Evolutionary conservation across 1,140 invertebrate genomes (phyloP).

Genomic region (Hetaerina americana): DNA sequence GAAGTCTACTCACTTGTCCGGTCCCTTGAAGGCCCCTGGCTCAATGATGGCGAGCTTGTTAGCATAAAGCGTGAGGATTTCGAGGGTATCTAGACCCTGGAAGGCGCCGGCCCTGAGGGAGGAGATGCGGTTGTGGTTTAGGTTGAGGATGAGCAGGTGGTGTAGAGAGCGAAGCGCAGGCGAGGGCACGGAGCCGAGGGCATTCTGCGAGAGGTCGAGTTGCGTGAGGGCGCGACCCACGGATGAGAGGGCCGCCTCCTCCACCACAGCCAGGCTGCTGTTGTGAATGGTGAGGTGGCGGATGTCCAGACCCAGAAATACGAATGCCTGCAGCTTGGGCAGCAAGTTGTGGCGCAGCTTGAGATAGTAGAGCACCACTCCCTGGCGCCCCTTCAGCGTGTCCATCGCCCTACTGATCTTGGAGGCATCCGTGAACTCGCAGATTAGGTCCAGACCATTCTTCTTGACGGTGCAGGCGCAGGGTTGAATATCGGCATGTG

Average conservation of each 20-base stretch:
- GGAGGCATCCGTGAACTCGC: slow-evolving; percentile 62
- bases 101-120: slow-evolving; percentile 65
- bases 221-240: slow-evolving; percentile 70
- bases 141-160: slow-evolving; percentile 69
- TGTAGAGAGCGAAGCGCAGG: slow-evolving; percentile 62
- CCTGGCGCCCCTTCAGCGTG: slow-evolving; percentile 52
- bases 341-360: slow-evolving; percentile 71
- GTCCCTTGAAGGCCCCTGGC: slow-evolving; percentile 63
- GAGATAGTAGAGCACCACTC: slow-evolving; percentile 64
- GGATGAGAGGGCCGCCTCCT: slow-evolving; percentile 69
- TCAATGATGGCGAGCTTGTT: slow-evolving; percentile 70
- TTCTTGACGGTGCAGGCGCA: slow-evolving; percentile 72
- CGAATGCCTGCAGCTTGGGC: slow-evolving; percentile 63
- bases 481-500: slow-evolving; percentile 52
- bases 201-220: slow-evolving; percentile 69
- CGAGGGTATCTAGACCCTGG: slow-evolving; percentile 66
- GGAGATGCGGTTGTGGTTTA: slow-evolving; percentile 77
- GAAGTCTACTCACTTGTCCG: slow-evolving; percentile 67
- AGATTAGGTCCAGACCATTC: slow-evolving; percentile 70
- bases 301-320: slow-evolving; percentile 71
- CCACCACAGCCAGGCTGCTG: slow-evolving; percentile 71
- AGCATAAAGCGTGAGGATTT: slow-evolving; percentile 76
- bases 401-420: slow-evolving; percentile 63
- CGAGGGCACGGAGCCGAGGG: slow-evolving; percentile 60
- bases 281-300: slow-evolving; percentile 76